These are phyloP conservation scores for Liodrosophila aerea DNA, from an alignment of 2,888 invertebrate species.

Conservation along the genomic window DNA sequence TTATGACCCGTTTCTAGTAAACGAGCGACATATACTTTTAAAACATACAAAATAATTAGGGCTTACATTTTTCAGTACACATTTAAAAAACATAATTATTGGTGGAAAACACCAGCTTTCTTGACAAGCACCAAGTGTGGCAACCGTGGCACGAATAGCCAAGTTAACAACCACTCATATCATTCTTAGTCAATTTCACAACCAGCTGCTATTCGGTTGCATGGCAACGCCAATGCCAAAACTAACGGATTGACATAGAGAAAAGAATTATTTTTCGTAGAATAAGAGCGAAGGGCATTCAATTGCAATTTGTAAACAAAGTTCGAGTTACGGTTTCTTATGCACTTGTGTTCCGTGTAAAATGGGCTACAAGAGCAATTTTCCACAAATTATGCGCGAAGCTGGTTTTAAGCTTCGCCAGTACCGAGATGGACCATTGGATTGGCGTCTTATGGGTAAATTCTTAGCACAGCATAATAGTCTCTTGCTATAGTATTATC, in stretches of 20 bases:
- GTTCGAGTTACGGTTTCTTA: constrained; percentile 39
- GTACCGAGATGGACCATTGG: constrained; percentile 78
- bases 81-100: too few relatives aligned
- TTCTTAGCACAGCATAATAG: not conserved
- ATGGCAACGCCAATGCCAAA: constrained; percentile 42
- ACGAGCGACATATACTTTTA: too few relatives aligned
- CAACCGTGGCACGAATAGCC: too few relatives aligned
- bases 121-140: too few relatives aligned
- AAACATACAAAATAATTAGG: too few relatives aligned
- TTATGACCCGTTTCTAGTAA: too few relatives aligned
- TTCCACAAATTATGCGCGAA: constrained; percentile 80
- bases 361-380: constrained; percentile 74
- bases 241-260: constrained; percentile 42
- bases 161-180: too few relatives aligned
- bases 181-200: constrained; percentile 8
- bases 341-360: too few relatives aligned
- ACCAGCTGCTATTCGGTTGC: constrained; percentile 38
- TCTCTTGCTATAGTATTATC: not conserved
- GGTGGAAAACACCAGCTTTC: too few relatives aligned
- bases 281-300: too few relatives aligned
- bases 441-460: constrained; percentile 81
- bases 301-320: constrained; percentile 32
- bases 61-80: too few relatives aligned
- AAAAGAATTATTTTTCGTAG: constrained; percentile 33
- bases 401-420: constrained; percentile 80